Evolutionary conservation across 2,113 vertebrate genomes (phyloP), one percentile per base, ranked within the genome.

Genomic region (Peromyscus californicus): DNA sequence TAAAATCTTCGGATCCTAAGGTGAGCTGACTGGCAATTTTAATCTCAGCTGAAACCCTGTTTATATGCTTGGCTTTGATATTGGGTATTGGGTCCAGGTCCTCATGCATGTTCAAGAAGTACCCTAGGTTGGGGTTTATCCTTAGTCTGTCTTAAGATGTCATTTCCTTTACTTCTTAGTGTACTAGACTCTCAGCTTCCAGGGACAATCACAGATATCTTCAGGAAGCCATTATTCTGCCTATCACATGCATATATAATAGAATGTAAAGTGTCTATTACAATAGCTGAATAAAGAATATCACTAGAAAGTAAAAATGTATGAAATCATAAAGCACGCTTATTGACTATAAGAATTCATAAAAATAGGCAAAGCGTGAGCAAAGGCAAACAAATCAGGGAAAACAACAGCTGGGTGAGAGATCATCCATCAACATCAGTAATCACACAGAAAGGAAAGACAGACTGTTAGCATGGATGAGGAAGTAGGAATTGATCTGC

Each of bases 321-420:
- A 48, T 36, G 5, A 92, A 78, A 26, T 78, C 15, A 83, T 54
- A 63, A 83, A 65, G 33, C 9, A 39, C 0, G 12, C 9, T n/a
- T 6, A 2, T 31, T 45, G 26, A 67, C 12, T 26, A 33, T 21
- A 13, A 76, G 4, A 12, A 72, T 59, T 24, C 31, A 39, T 5
- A 51, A 54, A 74, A 59, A 39, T 31, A 72, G 45, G n/a, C 21
- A 5, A 59, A 85, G 31, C 4, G 4, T 19, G 7, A n/a, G 39
- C 39, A 67, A 39, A 48, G 42, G 33, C 26, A 59, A 39, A n/a
- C 3, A 19, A 19, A 45, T 4, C 4, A 0, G 0, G 0, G 6
- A 29, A 21, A 75, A 57, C 12, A 87, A 75, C 0, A 31, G 61
- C 2, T 2, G 1, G 17, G 19, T 11, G 12, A 48, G 57, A 21